A percentile compares a stretch with the other conserved stretches of the same genome.
phyloP scores from a whole-genome alignment of 2,113 vertebrate genomes.

The Hippocampus guttulatus region DNA sequence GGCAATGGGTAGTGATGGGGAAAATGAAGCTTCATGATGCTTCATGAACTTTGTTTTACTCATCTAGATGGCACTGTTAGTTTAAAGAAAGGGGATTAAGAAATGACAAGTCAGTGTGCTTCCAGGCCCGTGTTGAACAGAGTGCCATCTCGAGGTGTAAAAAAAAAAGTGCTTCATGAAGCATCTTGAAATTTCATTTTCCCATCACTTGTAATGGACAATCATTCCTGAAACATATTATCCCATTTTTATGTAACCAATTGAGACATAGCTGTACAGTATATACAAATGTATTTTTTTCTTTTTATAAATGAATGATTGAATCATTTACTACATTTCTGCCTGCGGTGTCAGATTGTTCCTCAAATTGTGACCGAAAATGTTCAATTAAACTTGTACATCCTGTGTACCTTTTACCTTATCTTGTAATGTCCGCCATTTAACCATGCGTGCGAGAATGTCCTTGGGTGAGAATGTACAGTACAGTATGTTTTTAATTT shows the following conservation, averaged over 20 bases:
- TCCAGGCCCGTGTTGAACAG: too few species aligned
- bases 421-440: background rate
- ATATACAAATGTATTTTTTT: background rate
- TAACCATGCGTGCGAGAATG: conserved; percentile 20
- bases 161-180: too few species aligned
- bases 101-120: too few species aligned
- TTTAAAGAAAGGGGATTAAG: too few species aligned
- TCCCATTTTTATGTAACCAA: background rate
- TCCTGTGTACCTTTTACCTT: background rate
- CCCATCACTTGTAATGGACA: too few species aligned
- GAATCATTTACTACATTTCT: background rate
- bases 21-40: too few species aligned
- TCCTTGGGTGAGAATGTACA: conserved; percentile 35
- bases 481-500: conserved; percentile 27
- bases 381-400: background rate
- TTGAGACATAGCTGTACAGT: background rate
- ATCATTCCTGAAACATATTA: too few species aligned
- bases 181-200: too few species aligned
- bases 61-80: too few species aligned
- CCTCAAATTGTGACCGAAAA: background rate
- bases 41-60: too few species aligned
- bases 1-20: too few species aligned
- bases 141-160: too few species aligned
- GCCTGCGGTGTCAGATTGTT: background rate
- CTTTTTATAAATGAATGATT: background rate